These are phyloP conservation scores for Colletes collaris DNA, from an alignment of 2,888 invertebrate genomes.

Conservation along the genomic window DNA sequence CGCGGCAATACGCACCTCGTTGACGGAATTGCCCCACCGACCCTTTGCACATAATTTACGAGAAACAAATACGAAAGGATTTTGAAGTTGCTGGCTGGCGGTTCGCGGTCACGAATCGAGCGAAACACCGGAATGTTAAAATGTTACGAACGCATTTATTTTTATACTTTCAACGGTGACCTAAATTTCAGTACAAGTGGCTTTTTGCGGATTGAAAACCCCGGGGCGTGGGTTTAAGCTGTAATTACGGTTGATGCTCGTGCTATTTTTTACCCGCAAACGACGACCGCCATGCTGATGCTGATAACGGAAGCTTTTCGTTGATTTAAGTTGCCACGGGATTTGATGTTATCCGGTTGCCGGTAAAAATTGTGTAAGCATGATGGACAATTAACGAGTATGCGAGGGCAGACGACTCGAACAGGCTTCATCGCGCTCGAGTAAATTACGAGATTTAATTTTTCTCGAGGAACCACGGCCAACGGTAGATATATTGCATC, in stretches of 20 bases:
- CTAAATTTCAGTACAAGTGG: slow-evolving; percentile 4
- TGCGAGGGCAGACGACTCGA: background rate
- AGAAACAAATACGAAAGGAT: too few relatives aligned
- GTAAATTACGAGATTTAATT: slow-evolving; percentile 15
- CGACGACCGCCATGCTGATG: background rate
- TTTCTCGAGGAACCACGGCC: background rate
- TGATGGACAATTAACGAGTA: background rate
- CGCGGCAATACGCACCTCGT: too few relatives aligned
- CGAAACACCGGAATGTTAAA: slow-evolving; percentile 5
- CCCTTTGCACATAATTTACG: background rate
- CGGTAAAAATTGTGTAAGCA: background rate
- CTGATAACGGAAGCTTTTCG: slow-evolving; percentile 13
- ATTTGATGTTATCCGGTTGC: background rate
- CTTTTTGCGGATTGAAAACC: slow-evolving; percentile 25
- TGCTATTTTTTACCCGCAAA: slow-evolving; percentile 16
- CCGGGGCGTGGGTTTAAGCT: slow-evolving; percentile 15
- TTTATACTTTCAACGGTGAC: slow-evolving; percentile 7
- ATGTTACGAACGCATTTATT: slow-evolving; percentile 5
- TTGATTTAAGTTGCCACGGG: slow-evolving; percentile 1
- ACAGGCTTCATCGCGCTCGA: background rate
- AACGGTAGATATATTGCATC: background rate
- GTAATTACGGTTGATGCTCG: slow-evolving; percentile 28
- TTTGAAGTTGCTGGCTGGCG: background rate
- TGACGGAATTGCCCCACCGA: too few relatives aligned
- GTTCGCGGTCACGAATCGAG: background rate